phyloP scores from a whole-genome alignment of 2,888 invertebrate genomes.

The Nomada fucata region DNA sequence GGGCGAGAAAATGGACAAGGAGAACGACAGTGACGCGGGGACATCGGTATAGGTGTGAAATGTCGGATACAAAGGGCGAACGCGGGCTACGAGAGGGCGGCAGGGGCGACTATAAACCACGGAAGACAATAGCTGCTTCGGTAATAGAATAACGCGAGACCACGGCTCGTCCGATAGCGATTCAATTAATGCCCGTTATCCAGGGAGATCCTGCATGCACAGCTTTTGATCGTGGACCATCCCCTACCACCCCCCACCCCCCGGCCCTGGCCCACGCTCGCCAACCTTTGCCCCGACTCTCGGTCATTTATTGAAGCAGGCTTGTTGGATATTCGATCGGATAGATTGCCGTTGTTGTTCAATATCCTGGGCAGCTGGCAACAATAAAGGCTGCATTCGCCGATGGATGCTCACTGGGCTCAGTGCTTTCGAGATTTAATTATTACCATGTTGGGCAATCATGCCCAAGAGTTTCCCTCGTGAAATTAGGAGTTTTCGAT shows the following conservation, averaged over 20 bases:
- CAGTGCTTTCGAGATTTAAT: constrained; percentile 47
- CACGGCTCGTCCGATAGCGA: constrained; percentile 80
- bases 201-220: constrained; percentile 76
- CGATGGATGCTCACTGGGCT: constrained; percentile 21
- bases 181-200: constrained; percentile 82
- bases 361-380: constrained; percentile 65
- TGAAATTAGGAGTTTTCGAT: too few relatives aligned
- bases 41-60: constrained; percentile 39
- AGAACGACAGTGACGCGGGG: neutral
- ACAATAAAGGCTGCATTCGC: constrained; percentile 65
- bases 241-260: neutral
- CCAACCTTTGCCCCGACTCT: constrained; percentile 37
- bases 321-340: constrained; percentile 77
- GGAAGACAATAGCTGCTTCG: constrained; percentile 81
- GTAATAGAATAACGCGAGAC: constrained; percentile 82
- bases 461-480: too few relatives aligned
- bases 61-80: constrained; percentile 12
- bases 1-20: neutral
- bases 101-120: constrained; percentile 79
- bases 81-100: constrained; percentile 31
- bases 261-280: constrained; percentile 6
- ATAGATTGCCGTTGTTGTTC: constrained; percentile 78
- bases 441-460: constrained; percentile 13
- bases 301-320: constrained; percentile 68
- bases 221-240: constrained; percentile 76